phyloP scores from a whole-genome alignment of 2,113 vertebrate species.

The Polyodon spathula region DNA sequence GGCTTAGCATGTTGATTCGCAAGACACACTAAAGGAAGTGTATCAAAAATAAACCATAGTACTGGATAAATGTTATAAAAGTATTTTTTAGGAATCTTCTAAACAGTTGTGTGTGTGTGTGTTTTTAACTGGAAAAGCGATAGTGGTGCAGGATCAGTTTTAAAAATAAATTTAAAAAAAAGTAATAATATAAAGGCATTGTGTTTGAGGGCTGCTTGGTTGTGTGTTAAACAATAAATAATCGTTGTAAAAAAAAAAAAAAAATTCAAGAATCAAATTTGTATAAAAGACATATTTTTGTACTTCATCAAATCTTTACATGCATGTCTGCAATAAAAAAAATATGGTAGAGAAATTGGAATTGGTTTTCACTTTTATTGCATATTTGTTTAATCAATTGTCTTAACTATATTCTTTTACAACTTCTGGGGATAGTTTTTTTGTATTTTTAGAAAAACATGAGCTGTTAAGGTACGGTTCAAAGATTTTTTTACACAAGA shows the following conservation, averaged over 20 bases:
- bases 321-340: slow-evolving; percentile 97
- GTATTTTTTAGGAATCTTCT: slow-evolving; percentile 11
- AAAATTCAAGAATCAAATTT: too few relatives aligned
- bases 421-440: too few relatives aligned
- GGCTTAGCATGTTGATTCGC: slow-evolving; percentile 48
- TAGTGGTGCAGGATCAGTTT: slow-evolving; percentile 31
- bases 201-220: slow-evolving; percentile 47
- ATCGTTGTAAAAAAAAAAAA: slow-evolving; percentile 74
- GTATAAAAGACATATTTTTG: slow-evolving; percentile 98
- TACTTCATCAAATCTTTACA: slow-evolving; percentile 89
- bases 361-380: too few relatives aligned
- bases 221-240: slow-evolving; percentile 53
- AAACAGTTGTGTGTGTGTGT: slow-evolving; percentile 22
- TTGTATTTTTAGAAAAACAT: too few relatives aligned
- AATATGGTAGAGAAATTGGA: slow-evolving; percentile 60
- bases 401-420: too few relatives aligned
- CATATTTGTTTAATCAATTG: too few relatives aligned
- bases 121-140: slow-evolving; percentile 49
- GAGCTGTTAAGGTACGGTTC: too few relatives aligned
- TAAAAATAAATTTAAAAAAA: slow-evolving; percentile 40
- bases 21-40: slow-evolving; percentile 30
- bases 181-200: slow-evolving; percentile 44
- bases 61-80: slow-evolving; percentile 13
- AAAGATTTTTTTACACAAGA: too few relatives aligned
- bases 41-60: slow-evolving; percentile 9